Conservation (phyloP, 2,113 vertebrate genomes). For the Sapayoa aenigma region DNA sequence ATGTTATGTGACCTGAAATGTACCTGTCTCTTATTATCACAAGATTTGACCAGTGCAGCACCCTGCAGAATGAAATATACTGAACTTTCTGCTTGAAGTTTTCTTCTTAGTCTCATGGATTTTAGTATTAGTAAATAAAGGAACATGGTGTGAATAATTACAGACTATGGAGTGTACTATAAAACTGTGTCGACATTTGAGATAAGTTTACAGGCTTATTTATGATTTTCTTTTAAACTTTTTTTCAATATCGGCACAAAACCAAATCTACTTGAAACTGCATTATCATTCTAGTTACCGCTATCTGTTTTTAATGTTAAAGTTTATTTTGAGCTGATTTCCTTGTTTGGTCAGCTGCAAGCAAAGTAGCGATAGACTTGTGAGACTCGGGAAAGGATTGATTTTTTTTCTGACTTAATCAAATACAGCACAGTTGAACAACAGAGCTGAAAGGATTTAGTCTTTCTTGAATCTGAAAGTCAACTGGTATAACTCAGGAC, state of each 20-base stretch:
- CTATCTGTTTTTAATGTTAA: background rate
- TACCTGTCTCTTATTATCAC: background rate
- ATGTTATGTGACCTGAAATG: background rate
- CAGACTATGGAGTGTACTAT: background rate
- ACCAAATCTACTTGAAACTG: background rate
- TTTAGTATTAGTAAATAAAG: background rate
- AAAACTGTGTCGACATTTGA: background rate
- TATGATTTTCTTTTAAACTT: background rate
- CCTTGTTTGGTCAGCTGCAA: constrained; percentile 30
- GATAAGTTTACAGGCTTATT: background rate
- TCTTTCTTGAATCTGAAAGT: background rate
- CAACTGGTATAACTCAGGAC: background rate
- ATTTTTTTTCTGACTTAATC: background rate
- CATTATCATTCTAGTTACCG: background rate
- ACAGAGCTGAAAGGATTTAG: background rate
- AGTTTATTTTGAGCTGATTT: constrained; percentile 17
- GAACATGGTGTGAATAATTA: background rate
- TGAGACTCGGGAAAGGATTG: background rate
- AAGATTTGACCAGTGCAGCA: background rate
- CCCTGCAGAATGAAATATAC: background rate
- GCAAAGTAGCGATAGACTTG: background rate
- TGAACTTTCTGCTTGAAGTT: background rate
- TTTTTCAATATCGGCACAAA: background rate
- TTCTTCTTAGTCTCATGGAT: background rate
- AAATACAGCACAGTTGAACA: background rate